Evolutionary conservation across 1,140 invertebrate species (phyloP).

Genomic region (Hestina assimilis): DNA sequence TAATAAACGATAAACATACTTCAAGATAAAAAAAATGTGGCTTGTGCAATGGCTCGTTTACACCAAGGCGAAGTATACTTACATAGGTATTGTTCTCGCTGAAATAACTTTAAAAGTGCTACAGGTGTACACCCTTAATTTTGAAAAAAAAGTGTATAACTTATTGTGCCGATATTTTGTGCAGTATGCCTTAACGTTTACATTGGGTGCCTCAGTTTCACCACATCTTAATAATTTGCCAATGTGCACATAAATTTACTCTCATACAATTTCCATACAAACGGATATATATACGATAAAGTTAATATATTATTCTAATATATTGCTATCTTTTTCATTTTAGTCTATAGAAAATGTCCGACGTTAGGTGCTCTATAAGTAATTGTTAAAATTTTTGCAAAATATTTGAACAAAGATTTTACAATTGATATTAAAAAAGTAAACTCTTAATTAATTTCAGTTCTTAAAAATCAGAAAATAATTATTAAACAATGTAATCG

Average conservation of each 20-base stretch:
- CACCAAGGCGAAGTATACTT: constrained; percentile 58
- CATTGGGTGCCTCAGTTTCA: constrained; percentile 61
- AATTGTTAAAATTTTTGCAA: constrained; percentile 19
- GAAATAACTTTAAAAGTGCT: constrained; percentile 65
- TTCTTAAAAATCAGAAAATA: constrained; percentile 7
- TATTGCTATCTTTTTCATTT: constrained; percentile 77
- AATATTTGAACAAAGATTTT: constrained; percentile 5
- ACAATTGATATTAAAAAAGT: constrained; percentile 13
- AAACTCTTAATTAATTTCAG: constrained; percentile 1
- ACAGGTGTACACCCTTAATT: constrained; percentile 55
- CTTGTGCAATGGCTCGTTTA: constrained; percentile 61
- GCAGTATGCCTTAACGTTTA: constrained; percentile 64
- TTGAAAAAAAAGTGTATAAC: constrained; percentile 39
- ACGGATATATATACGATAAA: constrained; percentile 74
- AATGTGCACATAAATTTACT: constrained; percentile 66
- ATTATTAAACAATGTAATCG: constrained; percentile 12
- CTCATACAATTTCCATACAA: constrained; percentile 72
- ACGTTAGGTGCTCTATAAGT: constrained; percentile 49
- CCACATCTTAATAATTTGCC: constrained; percentile 57
- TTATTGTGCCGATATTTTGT: constrained; percentile 75
- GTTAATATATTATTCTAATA: constrained; percentile 72
- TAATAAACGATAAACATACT: constrained; percentile 61
- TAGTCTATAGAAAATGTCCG: constrained; percentile 74
- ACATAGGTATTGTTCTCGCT: constrained; percentile 46
- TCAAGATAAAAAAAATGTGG: constrained; percentile 65